Base-by-base conservation (phyloP, 2,797 vertebrate species). In the Neosalanx taihuensis region DNA sequence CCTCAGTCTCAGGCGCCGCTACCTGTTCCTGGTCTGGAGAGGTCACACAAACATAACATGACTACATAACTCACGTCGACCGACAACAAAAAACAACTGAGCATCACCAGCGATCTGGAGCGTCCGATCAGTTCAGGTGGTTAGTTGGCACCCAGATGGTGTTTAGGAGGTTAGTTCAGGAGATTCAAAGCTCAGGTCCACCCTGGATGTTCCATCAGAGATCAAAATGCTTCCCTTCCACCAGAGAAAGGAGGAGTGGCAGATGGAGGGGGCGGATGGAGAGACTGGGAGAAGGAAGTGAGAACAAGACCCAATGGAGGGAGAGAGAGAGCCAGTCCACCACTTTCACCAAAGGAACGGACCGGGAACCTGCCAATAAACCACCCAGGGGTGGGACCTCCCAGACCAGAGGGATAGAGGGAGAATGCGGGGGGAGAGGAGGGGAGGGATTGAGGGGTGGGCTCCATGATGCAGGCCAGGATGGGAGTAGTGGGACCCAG, bases 1-100 rank as follows among this genome's bases (percentile, higher is more conserved):
- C 84, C 17, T 90, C 89, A 23, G 88, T 85, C 29, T 94, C 94
- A 6, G 67, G 64, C 20, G 95, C 95, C 75, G 49, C 74, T 29
- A 84, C 83, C 73, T 88, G 90, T 10, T 87, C 85, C 37, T 79
- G 71, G 71, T 92, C 91, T 94, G 76, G 62, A 81, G 73, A 53
- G 18, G 70, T 69, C 60, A 33, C 2, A 70, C 57, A 35, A 74
- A 29, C 68, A 26, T 72, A 4, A 58, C 30, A 18, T 7, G 33
- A 41, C 31, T 18, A 64, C 58, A 59, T 46, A 56, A 64, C 6
- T 66, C 10, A 57, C 66, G 70, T 15, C 0, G 69, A 70, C 51
- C 0, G 3, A 9, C 63, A 12, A 58, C 58, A 73, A 66, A 63
- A 4, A 18, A 51, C 23, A 15, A 10, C 5, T 5, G 5, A 18